A percentile compares a stretch with the other conserved stretches of the same genome.
These are phyloP conservation scores for Phrynocephalus versicolor DNA, from an alignment of 2,113 vertebrate species.

Conservation along the genomic window DNA sequence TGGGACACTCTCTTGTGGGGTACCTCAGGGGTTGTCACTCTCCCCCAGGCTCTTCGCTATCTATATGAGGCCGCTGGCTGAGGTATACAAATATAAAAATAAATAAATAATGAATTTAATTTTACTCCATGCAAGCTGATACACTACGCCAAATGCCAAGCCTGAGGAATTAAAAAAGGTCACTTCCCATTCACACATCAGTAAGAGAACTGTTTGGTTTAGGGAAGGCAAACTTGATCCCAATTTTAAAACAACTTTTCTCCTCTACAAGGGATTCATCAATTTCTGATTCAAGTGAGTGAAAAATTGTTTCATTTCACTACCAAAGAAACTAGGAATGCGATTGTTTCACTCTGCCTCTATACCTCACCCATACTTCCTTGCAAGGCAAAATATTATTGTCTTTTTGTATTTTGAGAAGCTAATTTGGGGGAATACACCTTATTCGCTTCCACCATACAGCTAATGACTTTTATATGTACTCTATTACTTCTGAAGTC, in stretches of 20 bases:
- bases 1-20: no score
- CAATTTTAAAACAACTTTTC: not conserved
- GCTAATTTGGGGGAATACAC: not conserved
- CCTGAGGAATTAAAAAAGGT: not conserved
- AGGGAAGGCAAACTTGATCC: not conserved
- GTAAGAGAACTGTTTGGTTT: not conserved
- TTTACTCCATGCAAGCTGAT: not conserved
- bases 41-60: no score
- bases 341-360: not conserved
- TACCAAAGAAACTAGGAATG: not conserved
- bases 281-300: not conserved
- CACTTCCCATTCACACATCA: not conserved
- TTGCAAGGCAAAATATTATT: not conserved
- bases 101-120: not conserved
- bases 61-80: no score
- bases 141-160: not conserved
- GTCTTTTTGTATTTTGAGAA: not conserved
- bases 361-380: no score
- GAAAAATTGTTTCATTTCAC: not conserved
- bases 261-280: not conserved
- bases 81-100: no score
- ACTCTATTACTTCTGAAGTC: no score
- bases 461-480: no score
- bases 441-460: not conserved
- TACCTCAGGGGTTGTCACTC: no score